A percentile compares a stretch with the other conserved stretches of the same genome.
These are phyloP conservation scores for Halcyon badia DNA, from an alignment of 2,797 vertebrate species.

Conservation along the genomic window DNA sequence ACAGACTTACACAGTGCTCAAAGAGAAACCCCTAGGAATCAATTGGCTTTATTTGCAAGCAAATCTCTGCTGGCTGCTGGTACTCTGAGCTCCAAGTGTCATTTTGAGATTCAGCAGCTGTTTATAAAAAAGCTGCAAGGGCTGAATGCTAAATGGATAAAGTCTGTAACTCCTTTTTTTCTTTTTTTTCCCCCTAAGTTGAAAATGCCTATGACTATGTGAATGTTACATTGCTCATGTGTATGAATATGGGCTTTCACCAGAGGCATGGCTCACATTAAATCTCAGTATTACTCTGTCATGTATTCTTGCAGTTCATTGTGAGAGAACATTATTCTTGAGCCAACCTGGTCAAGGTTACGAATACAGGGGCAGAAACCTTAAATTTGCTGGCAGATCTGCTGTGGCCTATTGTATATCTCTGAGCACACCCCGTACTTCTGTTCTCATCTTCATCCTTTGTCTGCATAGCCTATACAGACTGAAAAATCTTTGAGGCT, in stretches of 20 bases:
- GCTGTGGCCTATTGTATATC: background rate
- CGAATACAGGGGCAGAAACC: background rate
- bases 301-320: background rate
- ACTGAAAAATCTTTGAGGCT: conserved; percentile 14
- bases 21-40: conserved; percentile 5
- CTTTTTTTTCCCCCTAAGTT: background rate
- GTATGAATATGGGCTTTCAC: background rate
- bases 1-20: background rate
- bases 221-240: background rate
- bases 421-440: background rate
- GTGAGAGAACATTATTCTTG: background rate
- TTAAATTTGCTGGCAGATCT: conserved; percentile 22
- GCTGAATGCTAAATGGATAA: conserved; percentile 24
- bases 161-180: background rate
- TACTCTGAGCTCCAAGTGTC: conserved; percentile 1
- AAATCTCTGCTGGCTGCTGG: background rate
- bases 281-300: background rate
- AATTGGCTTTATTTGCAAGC: conserved; percentile 42
- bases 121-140: conserved; percentile 17
- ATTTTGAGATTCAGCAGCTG: background rate
- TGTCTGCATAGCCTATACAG: background rate
- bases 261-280: background rate
- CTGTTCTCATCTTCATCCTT: conserved; percentile 31
- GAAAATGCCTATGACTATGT: background rate
- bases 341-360: conserved; percentile 25